phyloP scores from a whole-genome alignment of 2,888 invertebrate genomes.

The Liodrosophila aerea region DNA sequence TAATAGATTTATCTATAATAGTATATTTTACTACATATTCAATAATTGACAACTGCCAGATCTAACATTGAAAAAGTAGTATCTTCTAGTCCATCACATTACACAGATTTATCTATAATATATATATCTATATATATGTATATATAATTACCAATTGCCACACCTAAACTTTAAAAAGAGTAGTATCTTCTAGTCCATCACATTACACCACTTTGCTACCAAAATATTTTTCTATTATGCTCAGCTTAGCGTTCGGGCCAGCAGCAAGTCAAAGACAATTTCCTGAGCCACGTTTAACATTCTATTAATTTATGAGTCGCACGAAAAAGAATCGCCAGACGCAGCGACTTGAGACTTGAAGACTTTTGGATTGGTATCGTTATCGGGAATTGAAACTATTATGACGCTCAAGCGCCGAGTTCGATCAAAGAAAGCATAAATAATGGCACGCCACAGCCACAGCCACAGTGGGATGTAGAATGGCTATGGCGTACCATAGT shows the following conservation, averaged over 20 bases:
- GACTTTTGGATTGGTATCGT: background rate
- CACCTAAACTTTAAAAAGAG: too few relatives aligned
- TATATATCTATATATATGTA: too few relatives aligned
- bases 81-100: background rate
- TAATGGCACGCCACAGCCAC: conserved; percentile 52
- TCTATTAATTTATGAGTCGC: conserved; percentile 66
- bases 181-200: conserved; percentile 10
- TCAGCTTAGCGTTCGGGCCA: conserved; percentile 18
- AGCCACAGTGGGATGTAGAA: conserved; percentile 29
- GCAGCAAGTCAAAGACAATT: conserved; percentile 57
- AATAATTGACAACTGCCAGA: too few relatives aligned
- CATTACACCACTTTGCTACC: background rate
- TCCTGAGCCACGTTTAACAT: conserved; percentile 51
- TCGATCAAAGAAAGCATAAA: conserved; percentile 79
- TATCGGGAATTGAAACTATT: conserved; percentile 58
- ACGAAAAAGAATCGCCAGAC: conserved; percentile 67
- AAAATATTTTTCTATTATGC: conserved; percentile 46
- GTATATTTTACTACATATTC: too few relatives aligned
- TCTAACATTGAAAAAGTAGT: too few relatives aligned
- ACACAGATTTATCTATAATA: too few relatives aligned
- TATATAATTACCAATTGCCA: too few relatives aligned
- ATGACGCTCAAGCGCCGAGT: conserved; percentile 68
- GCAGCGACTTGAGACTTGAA: too few relatives aligned
- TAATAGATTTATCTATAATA: too few relatives aligned
- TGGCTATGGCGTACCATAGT: conserved; percentile 7